These are phyloP conservation scores for Xiphorhynchus erythropygius DNA, from an alignment of 2,797 vertebrate genomes.

Conservation along the genomic window DNA sequence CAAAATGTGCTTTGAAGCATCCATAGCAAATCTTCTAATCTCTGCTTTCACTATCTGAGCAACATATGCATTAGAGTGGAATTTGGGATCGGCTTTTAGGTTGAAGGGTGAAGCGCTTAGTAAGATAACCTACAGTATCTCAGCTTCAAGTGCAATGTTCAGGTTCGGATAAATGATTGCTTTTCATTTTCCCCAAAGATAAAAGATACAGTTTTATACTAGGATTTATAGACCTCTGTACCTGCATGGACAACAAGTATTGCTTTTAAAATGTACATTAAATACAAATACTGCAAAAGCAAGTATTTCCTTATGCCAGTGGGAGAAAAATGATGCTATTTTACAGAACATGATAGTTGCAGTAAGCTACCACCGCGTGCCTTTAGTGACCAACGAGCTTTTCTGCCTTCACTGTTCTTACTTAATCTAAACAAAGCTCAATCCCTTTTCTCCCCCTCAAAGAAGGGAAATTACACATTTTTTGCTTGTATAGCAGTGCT, in stretches of 20 bases:
- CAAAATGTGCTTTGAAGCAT: constrained; percentile 39
- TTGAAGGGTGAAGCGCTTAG: neutral
- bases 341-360: neutral
- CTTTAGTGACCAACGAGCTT: neutral
- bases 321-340: neutral
- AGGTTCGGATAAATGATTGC: constrained; percentile 38
- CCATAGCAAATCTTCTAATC: constrained; percentile 44
- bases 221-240: neutral
- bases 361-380: neutral
- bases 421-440: neutral
- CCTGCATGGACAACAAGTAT: neutral
- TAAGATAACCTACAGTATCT: constrained; percentile 52
- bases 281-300: neutral
- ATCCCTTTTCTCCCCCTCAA: neutral
- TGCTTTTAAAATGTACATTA: neutral
- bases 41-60: constrained; percentile 21
- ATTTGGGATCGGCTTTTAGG: constrained; percentile 24
- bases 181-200: constrained; percentile 36
- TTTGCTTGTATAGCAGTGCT: neutral
- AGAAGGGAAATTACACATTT: neutral
- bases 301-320: neutral
- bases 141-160: constrained; percentile 24
- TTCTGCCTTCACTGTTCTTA: neutral
- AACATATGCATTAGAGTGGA: constrained; percentile 27
- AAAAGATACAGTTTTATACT: constrained; percentile 1